These are phyloP conservation scores for Lycocerus yunnanus DNA, from an alignment of 2,888 invertebrate genomes.

Conservation along the genomic window DNA sequence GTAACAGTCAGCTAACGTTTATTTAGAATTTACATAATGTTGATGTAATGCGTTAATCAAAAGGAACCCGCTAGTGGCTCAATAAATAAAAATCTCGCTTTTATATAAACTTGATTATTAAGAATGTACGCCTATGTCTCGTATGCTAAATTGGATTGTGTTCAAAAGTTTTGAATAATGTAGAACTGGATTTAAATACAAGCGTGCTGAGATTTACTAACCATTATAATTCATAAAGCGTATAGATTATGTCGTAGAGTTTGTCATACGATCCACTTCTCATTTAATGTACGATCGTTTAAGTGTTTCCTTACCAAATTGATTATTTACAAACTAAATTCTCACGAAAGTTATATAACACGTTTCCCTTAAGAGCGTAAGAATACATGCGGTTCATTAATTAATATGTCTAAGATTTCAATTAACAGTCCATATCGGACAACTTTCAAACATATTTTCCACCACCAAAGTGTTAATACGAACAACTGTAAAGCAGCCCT, in stretches of 20 bases:
- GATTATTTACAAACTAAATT: background rate
- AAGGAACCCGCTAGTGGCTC: constrained; percentile 18
- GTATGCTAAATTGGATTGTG: constrained; percentile 33
- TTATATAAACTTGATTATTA: constrained; percentile 26
- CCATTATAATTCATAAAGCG: constrained; percentile 28
- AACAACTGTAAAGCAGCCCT: too few relatives aligned
- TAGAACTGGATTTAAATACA: constrained; percentile 31
- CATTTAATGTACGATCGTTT: constrained; percentile 8
- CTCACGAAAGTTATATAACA: background rate
- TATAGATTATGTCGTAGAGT: constrained; percentile 26
- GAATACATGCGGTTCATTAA: background rate
- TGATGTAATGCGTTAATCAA: constrained; percentile 23
- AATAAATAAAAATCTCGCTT: constrained; percentile 26
- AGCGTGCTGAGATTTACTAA: constrained; percentile 30
- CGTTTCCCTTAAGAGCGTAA: background rate
- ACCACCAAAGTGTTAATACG: too few relatives aligned
- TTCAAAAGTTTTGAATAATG: constrained; percentile 29
- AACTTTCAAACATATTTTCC: too few relatives aligned
- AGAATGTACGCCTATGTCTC: constrained; percentile 35
- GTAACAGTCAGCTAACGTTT: constrained; percentile 16
- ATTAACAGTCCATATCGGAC: too few relatives aligned
- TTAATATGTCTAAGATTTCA: too few relatives aligned
- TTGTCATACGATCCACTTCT: constrained; percentile 21
- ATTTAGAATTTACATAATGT: constrained; percentile 30
- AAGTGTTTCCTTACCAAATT: background rate